A percentile compares a stretch with the other conserved stretches of the same genome.
Evolutionary conservation across 2,797 vertebrate genomes (phyloP).

Genomic region (Heteromormyrus szaboi): DNA sequence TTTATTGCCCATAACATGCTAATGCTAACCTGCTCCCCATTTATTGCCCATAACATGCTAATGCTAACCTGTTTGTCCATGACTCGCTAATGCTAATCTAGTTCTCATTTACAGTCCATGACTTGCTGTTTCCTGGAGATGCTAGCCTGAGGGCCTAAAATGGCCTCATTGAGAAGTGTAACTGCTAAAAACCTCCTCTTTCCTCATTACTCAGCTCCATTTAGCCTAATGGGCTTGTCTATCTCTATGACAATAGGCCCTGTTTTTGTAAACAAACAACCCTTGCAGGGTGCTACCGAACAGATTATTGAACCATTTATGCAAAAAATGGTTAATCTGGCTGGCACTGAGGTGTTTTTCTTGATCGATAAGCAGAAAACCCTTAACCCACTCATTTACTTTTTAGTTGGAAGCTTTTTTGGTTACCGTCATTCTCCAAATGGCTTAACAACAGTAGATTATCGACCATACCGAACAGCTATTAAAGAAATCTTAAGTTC

Average conservation of each 20-base stretch:
- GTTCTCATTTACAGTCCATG: not conserved
- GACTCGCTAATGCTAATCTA: not conserved
- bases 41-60: not conserved
- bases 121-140: not conserved
- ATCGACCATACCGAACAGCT: not conserved
- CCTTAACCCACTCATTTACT: not conserved
- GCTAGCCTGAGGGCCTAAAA: not conserved
- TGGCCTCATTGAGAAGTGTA: not conserved
- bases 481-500: not conserved
- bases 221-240: not conserved
- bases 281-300: not conserved
- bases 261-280: not conserved
- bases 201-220: not conserved
- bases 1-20: not conserved
- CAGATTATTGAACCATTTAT: not conserved
- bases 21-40: not conserved
- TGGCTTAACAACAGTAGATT: not conserved
- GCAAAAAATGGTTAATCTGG: not conserved
- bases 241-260: not conserved
- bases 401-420: not conserved
- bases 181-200: not conserved
- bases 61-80: not conserved
- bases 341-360: not conserved
- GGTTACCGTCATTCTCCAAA: not conserved
- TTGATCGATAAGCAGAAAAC: not conserved